phyloP scores from a whole-genome alignment of 2,113 vertebrate genomes.

The Ranitomeya imitator region DNA sequence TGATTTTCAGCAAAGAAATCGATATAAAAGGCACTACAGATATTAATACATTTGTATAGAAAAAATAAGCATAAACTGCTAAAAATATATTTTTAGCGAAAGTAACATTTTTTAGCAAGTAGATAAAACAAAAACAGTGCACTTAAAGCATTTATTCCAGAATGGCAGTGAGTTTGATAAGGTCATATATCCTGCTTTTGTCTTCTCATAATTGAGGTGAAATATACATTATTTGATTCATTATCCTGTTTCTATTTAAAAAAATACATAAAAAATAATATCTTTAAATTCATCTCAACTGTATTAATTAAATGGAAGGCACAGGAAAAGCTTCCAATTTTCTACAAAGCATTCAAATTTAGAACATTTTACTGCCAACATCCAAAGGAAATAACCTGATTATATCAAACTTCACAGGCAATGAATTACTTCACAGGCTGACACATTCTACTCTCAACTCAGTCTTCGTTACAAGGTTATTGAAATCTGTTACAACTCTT shows the following conservation, averaged over 20 bases:
- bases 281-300: not conserved
- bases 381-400: slow-evolving; percentile 40
- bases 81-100: too few species aligned
- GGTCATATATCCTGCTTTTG: not conserved
- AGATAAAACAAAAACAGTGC: too few species aligned
- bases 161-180: not conserved
- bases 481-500: slow-evolving; percentile 50
- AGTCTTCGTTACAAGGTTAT: slow-evolving; percentile 53
- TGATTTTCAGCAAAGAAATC: too few species aligned
- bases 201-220: not conserved
- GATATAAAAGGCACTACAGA: too few species aligned
- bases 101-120: too few species aligned
- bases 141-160: not conserved
- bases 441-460: slow-evolving; percentile 47
- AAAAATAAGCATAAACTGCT: too few species aligned
- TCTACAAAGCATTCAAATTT: slow-evolving; percentile 7
- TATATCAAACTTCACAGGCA: slow-evolving; percentile 49
- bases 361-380: slow-evolving; percentile 23
- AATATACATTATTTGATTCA: not conserved
- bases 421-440: slow-evolving; percentile 49
- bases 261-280: not conserved
- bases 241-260: not conserved
- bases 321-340: not conserved
- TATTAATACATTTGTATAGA: too few species aligned
- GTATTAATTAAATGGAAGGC: not conserved